Evolutionary conservation across 2,888 invertebrate species (phyloP), one percentile per base, ranked within the genome.

Genomic region (Lucinisca nassula): DNA sequence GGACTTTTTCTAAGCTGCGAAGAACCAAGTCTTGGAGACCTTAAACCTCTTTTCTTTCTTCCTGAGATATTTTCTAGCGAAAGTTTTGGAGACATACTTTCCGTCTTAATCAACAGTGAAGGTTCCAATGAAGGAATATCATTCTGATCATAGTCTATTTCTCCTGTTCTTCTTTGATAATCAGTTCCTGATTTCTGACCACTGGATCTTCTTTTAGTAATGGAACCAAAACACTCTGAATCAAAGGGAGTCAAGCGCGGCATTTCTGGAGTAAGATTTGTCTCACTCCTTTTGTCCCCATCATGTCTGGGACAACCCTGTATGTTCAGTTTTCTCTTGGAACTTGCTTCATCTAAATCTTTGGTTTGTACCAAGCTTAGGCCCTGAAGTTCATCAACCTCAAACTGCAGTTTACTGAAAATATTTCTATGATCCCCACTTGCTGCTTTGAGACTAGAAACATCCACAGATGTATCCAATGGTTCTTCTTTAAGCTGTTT

Each of bases 391-490:
- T 84, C 87, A 51, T 82, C 76, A 12, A 87, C 87, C 75, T 84
- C 89, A 67, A 85, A 77, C 67, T 85, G 85, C 8, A 90, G 81
- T 58, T 87, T 82, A 51, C 87, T 90, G 67, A 90, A 90, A 61
- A 90, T 90, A 45, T 90, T 90, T 17, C 89, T 77, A 32, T 37
- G 61, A n/a, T 80, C 80, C 0, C 3, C 35, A 17, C 35, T 35
- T 10, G 30, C 35, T 67, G 67, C 30, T 35, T 67, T 67, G 67
- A 35, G 32, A 67, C 17, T 32, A 4, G 32, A 30, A 1, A 35
- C 17, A 14, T 35, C 21, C 10, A 6, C 17, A 32, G 21, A 14
- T 10, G 14, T 12, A 17, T 21, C 24, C 17, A 12, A 12, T 2
- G 24, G 21, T 1, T 67, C 67, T 35, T 67, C 10, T 45, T 17